Percentiles rank a stretch among this genome's conserved stretches.
phyloP scores from a whole-genome alignment of 2,888 invertebrate species.

The Platynereis dumerilii region DNA sequence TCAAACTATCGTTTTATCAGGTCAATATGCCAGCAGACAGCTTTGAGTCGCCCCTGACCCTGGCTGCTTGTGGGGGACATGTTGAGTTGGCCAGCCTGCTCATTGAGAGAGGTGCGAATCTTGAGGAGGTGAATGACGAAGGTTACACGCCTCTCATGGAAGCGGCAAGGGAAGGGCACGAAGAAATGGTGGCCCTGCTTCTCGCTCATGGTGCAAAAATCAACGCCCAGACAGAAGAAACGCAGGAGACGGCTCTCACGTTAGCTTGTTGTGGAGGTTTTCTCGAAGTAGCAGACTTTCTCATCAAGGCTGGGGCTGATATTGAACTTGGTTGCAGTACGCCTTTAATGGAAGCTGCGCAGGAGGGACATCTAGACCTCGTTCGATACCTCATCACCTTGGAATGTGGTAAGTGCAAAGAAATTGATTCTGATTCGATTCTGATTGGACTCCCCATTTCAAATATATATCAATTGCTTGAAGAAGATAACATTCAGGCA shows the following conservation, averaged over 20 bases:
- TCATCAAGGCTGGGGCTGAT: conserved; percentile 93
- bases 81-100: conserved; percentile 94
- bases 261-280: conserved; percentile 93
- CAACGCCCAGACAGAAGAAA: conserved; percentile 98
- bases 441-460: too few species aligned
- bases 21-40: conserved; percentile 99
- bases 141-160: conserved; percentile 99
- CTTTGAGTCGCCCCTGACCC: conserved; percentile 96
- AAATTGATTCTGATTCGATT: too few species aligned
- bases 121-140: conserved; percentile 99
- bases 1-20: conserved; percentile 46
- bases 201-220: conserved; percentile 93
- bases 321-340: conserved; percentile 90
- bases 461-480: too few species aligned
- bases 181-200: conserved; percentile 95
- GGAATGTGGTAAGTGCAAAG: conserved; percentile 38
- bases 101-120: conserved; percentile 95
- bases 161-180: conserved; percentile 97
- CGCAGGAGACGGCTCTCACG: conserved; percentile 95
- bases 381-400: conserved; percentile 68
- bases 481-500: too few species aligned
- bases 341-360: conserved; percentile 97
- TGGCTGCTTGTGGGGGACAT: conserved; percentile 98
- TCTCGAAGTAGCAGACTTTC: conserved; percentile 91
- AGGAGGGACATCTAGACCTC: conserved; percentile 94